Conservation (phyloP, 2,888 invertebrate genomes). For the Hemicrepidius hirtus region DNA sequence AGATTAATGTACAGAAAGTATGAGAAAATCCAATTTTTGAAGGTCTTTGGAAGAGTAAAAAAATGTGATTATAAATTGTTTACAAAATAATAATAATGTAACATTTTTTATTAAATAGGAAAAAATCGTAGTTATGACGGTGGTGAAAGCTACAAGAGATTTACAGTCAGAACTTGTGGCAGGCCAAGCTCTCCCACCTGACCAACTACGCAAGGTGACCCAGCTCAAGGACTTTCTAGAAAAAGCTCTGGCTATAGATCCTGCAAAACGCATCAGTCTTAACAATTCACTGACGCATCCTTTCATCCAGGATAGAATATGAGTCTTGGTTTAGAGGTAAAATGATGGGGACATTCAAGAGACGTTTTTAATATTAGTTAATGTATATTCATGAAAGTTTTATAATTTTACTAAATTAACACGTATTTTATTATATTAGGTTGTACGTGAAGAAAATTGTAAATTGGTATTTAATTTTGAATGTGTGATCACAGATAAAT, state of each 20-base stretch:
- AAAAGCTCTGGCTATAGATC: constrained; percentile 92
- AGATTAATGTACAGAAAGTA: no score
- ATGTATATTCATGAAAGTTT: constrained; percentile 2
- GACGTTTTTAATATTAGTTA: constrained; percentile 42
- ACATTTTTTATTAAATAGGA: constrained; percentile 80
- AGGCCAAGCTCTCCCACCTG: constrained; percentile 89
- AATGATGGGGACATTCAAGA: constrained; percentile 56
- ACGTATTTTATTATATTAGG: constrained; percentile 18
- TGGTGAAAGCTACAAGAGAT: constrained; percentile 90
- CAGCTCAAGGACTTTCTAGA: constrained; percentile 96
- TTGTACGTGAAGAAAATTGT: constrained; percentile 25
- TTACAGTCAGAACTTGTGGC: constrained; percentile 91
- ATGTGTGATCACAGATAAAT: constrained; percentile 44
- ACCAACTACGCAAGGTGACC: constrained; percentile 92
- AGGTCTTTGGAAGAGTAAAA: no score
- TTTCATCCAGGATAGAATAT: constrained; percentile 96
- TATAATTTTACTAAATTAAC: constrained; percentile 34
- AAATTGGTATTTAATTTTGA: constrained; percentile 30
- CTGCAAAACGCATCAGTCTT: constrained; percentile 93
- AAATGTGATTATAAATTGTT: not conserved
- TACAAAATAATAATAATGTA: constrained; percentile 27
- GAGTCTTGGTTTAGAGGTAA: constrained; percentile 63
- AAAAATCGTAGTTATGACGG: constrained; percentile 96
- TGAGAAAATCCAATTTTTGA: no score
- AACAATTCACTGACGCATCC: constrained; percentile 96